These are phyloP conservation scores for Vidua macroura DNA, from an alignment of 2,113 vertebrate species.

Conservation along the genomic window DNA sequence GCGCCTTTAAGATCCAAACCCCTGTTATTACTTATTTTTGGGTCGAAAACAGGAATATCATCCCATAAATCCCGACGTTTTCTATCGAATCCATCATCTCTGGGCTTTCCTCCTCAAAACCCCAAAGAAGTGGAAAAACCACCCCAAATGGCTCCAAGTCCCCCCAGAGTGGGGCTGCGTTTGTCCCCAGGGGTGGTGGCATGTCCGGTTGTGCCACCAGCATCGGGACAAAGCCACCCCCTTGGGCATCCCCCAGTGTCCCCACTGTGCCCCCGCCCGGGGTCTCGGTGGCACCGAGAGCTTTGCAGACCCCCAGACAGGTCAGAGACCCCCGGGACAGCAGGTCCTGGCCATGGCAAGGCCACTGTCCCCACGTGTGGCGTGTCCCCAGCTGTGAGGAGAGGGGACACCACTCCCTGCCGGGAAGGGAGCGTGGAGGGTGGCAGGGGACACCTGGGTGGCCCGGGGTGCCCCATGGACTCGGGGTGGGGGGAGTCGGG, in stretches of 20 bases:
- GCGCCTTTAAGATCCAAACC: background rate
- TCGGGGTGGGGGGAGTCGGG: background rate
- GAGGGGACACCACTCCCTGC: background rate
- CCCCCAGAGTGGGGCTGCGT: fast-evolving
- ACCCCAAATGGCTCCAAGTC: background rate
- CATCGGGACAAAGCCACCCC: fast-evolving
- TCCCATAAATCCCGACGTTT: background rate
- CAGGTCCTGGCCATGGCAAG: background rate
- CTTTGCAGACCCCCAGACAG: background rate
- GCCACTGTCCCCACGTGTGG: background rate
- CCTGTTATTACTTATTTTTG: fast-evolving
- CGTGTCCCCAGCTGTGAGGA: background rate
- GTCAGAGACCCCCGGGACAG: background rate
- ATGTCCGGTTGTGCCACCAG: fast-evolving
- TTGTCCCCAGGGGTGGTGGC: background rate
- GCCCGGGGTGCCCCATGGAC: background rate
- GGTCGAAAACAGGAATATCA: background rate
- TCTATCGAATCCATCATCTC: background rate
- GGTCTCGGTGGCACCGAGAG: background rate
- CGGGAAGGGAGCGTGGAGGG: fast-evolving
- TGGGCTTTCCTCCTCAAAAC: fast-evolving
- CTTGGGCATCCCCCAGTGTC: fast-evolving
- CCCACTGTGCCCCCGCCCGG: fast-evolving
- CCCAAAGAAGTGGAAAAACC: fast-evolving
- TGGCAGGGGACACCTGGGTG: background rate